Conservation (phyloP, 2,888 invertebrate species). For the Agapetus fuscipes region DNA sequence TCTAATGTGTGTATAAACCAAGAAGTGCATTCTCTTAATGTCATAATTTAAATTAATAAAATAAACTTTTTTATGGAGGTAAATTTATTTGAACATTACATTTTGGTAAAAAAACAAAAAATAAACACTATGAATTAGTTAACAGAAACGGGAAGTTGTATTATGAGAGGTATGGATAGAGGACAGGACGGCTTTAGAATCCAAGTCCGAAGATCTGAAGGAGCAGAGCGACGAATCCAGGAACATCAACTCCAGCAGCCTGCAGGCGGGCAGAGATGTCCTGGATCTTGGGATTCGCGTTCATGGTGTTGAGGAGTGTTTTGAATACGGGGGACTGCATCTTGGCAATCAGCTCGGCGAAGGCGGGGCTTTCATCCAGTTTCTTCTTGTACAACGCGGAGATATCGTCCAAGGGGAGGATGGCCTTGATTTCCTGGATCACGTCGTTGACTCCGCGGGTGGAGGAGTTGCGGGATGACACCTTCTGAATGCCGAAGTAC, state of each 20-base stretch:
- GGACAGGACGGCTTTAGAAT: not conserved
- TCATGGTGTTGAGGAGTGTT: conserved; percentile 1
- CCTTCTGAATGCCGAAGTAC: not conserved
- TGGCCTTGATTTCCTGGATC: conserved; percentile 5
- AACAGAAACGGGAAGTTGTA: no score
- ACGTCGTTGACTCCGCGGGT: conserved; percentile 6
- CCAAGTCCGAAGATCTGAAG: conserved; percentile 8
- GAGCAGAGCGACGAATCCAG: conserved; percentile 4
- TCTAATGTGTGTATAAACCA: no score
- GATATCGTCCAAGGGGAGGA: conserved; percentile 4
- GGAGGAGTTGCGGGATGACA: not conserved
- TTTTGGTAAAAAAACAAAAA: no score
- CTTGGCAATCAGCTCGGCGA: conserved; percentile 2
- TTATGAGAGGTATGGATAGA: not conserved
- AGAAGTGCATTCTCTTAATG: no score
- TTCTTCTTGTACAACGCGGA: conserved; percentile 2
- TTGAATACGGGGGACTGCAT: conserved; percentile 4
- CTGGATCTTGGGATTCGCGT: not conserved
- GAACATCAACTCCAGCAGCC: conserved; percentile 2
- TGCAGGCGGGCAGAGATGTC: not conserved
- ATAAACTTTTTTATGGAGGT: no score
- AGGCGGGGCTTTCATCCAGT: conserved; percentile 7
- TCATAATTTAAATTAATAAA: no score
- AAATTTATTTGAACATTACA: no score
- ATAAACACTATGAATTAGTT: no score